Percentiles rank a stretch among this genome's conserved stretches.
phyloP scores from a whole-genome alignment of 2,888 invertebrate genomes.

The Spisula solida region DNA sequence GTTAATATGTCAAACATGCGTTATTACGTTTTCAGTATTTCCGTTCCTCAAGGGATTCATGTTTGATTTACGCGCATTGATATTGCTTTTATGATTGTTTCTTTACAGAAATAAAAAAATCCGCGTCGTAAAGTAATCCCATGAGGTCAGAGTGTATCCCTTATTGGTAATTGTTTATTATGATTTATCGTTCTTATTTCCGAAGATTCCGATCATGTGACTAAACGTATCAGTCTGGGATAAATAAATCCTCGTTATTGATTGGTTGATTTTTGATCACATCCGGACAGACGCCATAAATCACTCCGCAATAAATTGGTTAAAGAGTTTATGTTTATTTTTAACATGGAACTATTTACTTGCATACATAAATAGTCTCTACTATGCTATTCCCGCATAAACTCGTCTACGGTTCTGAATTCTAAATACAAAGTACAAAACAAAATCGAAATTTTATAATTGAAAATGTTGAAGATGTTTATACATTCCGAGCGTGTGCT shows the following conservation, averaged over 20 bases:
- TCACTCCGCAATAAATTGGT: slow-evolving; percentile 19
- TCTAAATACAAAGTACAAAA: not conserved
- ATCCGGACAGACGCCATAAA: not conserved
- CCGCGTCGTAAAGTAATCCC: not conserved
- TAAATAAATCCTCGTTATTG: slow-evolving; percentile 17
- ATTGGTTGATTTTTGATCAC: not conserved
- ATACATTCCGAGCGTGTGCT: not conserved
- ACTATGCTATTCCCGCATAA: not conserved
- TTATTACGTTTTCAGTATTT: not conserved
- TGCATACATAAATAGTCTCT: not conserved
- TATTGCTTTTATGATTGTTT: not conserved
- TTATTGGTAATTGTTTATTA: not conserved
- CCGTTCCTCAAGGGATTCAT: not conserved
- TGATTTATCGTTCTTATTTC: not conserved
- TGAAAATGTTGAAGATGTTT: not conserved
- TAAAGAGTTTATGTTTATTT: not conserved
- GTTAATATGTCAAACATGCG: not conserved
- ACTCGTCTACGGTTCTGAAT: not conserved
- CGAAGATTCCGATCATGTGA: not conserved
- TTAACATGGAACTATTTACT: not conserved
- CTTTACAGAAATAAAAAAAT: not conserved
- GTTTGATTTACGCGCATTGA: not conserved
- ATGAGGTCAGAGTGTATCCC: not conserved
- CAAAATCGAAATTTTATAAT: not conserved
- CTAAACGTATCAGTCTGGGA: not conserved